Conservation (phyloP, 2,113 vertebrate genomes). For the Xenopus laevis region DNA sequence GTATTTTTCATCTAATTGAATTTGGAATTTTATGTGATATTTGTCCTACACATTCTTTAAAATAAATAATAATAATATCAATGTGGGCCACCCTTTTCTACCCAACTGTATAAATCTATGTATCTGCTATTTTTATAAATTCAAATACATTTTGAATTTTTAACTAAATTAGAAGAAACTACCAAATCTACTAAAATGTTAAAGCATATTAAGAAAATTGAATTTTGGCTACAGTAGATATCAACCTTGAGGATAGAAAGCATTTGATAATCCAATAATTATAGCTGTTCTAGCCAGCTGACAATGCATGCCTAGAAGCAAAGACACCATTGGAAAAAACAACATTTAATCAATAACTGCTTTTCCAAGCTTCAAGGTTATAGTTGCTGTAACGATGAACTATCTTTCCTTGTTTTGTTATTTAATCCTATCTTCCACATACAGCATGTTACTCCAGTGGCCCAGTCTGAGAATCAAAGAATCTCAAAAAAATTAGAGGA, state of each 20-base stretch:
- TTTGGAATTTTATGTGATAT: no score
- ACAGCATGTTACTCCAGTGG: neutral
- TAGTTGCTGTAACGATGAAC: constrained; percentile 34
- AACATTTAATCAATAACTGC: constrained; percentile 44
- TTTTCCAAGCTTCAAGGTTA: constrained; percentile 44
- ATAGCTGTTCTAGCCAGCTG: constrained; percentile 18
- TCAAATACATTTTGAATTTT: no score
- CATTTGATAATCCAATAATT: constrained; percentile 22
- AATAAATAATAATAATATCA: no score
- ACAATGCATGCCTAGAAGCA: constrained; percentile 36
- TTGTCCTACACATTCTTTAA: no score
- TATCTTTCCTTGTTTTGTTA: constrained; percentile 19
- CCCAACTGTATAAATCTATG: no score
- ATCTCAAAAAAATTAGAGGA: neutral
- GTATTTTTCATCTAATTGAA: no score
- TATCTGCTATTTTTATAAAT: no score
- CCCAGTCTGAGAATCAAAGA: neutral
- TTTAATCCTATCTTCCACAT: constrained; percentile 1
- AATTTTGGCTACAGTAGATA: no score
- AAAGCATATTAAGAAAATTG: no score
- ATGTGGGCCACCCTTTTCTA: no score
- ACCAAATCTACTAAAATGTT: no score
- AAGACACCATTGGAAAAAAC: constrained; percentile 36
- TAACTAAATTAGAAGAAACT: no score
- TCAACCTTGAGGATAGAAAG: neutral